A percentile compares a stretch with the other conserved stretches of the same genome.
These are phyloP conservation scores for Psilopsiagon aurifrons DNA, from an alignment of 2,113 vertebrate species.

Conservation along the genomic window DNA sequence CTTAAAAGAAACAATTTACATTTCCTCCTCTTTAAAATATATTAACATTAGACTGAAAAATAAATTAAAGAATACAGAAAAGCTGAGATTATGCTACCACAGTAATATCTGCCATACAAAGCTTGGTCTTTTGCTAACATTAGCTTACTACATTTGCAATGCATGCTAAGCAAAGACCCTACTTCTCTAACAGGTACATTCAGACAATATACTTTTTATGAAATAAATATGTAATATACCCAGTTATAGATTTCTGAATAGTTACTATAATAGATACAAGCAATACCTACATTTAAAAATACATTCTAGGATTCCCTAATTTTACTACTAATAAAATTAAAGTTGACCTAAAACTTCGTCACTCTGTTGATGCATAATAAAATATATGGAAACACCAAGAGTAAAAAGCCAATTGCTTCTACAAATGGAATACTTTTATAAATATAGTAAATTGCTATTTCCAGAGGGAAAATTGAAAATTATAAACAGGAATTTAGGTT, in stretches of 20 bases:
- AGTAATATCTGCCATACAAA: constrained; percentile 56
- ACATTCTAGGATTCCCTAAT: constrained; percentile 68
- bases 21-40: constrained; percentile 53
- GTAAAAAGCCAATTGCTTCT: constrained; percentile 72
- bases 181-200: constrained; percentile 72
- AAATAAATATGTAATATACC: constrained; percentile 79
- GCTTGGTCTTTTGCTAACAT: constrained; percentile 61
- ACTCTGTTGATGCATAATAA: constrained; percentile 67
- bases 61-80: constrained; percentile 63
- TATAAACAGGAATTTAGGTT: constrained; percentile 67
- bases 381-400: constrained; percentile 73
- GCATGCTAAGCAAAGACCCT: constrained; percentile 72
- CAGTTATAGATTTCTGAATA: constrained; percentile 75
- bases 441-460: constrained; percentile 69
- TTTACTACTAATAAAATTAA: constrained; percentile 73
- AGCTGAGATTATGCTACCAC: constrained; percentile 48
- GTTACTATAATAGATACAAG: constrained; percentile 71
- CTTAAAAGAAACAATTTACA: constrained; percentile 45
- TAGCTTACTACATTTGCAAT: constrained; percentile 69
- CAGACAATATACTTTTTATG: constrained; percentile 74
- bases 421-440: constrained; percentile 69
- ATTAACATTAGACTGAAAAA: constrained; percentile 61
- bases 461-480: constrained; percentile 53
- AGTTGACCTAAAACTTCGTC: constrained; percentile 62
- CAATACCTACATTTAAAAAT: constrained; percentile 75